Base-by-base conservation (phyloP, 2,797 vertebrate genomes). In the Bradypodion pumilum region DNA sequence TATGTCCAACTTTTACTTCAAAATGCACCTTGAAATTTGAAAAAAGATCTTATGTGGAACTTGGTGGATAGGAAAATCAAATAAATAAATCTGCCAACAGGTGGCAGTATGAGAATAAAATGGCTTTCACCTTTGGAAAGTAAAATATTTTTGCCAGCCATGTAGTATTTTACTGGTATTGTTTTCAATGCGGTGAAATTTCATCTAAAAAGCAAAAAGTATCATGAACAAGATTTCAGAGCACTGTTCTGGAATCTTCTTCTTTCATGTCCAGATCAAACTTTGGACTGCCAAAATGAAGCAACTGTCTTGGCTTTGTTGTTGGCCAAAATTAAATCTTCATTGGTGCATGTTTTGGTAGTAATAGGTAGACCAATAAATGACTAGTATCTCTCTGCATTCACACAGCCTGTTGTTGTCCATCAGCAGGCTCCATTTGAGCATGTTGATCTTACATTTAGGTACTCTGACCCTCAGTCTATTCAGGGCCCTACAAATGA, bases 121-220 rank as follows among this genome's bases (percentile, higher is more conserved):
- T 25, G 32, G 13, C 29, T 72, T 80, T 80, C 10, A 42, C 2
- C 81, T 6, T 70, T 70, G 62, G 1, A 69, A 82, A 52, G 84
- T 81, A 69, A 81, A 4, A 69, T 2, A 5, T 9, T n/a, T 56
- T 49, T n/a, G 3, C 23, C 44, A 65, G 23, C n/a, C 68, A 59
- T 1, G 3, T 42, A 44, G 84, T 88, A 90, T 90, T 12, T 46
- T 63, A 32, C 2, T 74, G 5, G 81, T 76, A 86, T 77, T 83
- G 70, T 42, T 86, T 16, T 49, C 35, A 80, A 16, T n/a, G 9
- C 44, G 76, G 7, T 70, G 65, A 81, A 40, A 68, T 77, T 3
- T 46, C 25, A 78, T 5, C 65, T n/a, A 21, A 29, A 83, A 82
- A 42, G 29, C 35, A 1, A 10, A 66, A 4, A 87, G 74, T 77